Conservation (phyloP, 1,140 invertebrate species). For the Araneus ventricosus region DNA sequence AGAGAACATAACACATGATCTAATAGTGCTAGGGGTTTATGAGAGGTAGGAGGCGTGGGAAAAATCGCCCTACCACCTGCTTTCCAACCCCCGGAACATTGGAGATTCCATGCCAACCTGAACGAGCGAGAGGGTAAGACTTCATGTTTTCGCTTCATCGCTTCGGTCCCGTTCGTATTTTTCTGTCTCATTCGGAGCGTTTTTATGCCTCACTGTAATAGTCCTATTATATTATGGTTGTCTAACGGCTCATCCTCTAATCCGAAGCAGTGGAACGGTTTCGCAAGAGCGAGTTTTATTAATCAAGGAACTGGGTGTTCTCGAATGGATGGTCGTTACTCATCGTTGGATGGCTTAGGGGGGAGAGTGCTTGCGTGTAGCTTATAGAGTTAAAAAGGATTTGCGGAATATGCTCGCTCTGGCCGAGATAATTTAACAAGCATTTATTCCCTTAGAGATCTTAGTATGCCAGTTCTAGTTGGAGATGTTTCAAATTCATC, state of each 20-base stretch:
- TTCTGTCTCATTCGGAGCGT: too few species aligned
- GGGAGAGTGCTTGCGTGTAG: too few species aligned
- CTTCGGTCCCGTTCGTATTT: background rate
- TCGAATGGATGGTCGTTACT: background rate
- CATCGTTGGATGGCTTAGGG: background rate
- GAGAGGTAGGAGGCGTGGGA: conserved; percentile 34
- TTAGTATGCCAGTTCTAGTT: too few species aligned
- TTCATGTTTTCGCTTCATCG: conserved; percentile 13
- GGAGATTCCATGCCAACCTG: background rate
- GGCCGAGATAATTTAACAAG: too few species aligned
- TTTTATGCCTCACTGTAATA: background rate
- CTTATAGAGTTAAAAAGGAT: too few species aligned
- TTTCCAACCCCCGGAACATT: background rate
- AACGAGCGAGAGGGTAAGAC: background rate
- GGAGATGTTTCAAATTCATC: too few species aligned
- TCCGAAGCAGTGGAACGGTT: background rate
- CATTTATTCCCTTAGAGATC: too few species aligned
- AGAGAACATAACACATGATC: background rate
- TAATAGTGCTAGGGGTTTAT: background rate
- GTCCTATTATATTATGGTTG: background rate
- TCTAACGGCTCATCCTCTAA: background rate
- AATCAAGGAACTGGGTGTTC: background rate
- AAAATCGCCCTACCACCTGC: conserved; percentile 15
- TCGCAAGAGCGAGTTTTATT: background rate
- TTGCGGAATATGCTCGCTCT: too few species aligned